phyloP scores from a whole-genome alignment of 2,113 vertebrate genomes.

The Ceyx margarethae region DNA sequence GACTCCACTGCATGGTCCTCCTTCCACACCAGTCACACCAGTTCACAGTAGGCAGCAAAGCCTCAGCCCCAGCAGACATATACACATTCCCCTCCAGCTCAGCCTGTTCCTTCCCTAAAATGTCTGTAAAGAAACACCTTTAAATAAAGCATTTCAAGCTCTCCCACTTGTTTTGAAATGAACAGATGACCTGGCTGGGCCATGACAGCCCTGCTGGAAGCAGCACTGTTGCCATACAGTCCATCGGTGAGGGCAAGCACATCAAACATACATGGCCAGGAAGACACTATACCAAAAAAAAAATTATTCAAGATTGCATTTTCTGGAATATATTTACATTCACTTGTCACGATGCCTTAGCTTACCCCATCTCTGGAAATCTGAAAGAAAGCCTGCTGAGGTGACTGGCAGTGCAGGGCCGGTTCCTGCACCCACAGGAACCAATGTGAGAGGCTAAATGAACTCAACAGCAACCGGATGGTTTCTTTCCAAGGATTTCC shows the following conservation, averaged over 20 bases:
- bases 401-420: not conserved
- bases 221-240: not conserved
- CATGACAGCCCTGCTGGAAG: slow-evolving; percentile 34
- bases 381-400: slow-evolving; percentile 14
- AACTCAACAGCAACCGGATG: not conserved
- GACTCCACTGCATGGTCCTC: not conserved
- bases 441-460: not conserved
- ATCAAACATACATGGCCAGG: slow-evolving; percentile 28
- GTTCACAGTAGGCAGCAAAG: not conserved
- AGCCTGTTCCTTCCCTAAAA: slow-evolving; percentile 23
- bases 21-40: not conserved
- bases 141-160: slow-evolving; percentile 40
- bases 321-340: slow-evolving; percentile 89
- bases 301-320: slow-evolving; percentile 23
- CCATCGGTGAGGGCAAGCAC: slow-evolving; percentile 7
- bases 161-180: slow-evolving; percentile 57
- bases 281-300: slow-evolving; percentile 23
- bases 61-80: not conserved
- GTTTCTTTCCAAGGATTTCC: slow-evolving; percentile 24
- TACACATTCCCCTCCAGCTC: not conserved
- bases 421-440: not conserved
- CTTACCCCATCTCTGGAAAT: slow-evolving; percentile 21
- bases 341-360: slow-evolving; percentile 81
- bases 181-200: slow-evolving; percentile 20
- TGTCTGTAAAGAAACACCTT: slow-evolving; percentile 20